Evolutionary conservation across 1,140 invertebrate species (phyloP), one percentile per base, ranked within the genome.

Genomic region (Drosophila watanabei): DNA sequence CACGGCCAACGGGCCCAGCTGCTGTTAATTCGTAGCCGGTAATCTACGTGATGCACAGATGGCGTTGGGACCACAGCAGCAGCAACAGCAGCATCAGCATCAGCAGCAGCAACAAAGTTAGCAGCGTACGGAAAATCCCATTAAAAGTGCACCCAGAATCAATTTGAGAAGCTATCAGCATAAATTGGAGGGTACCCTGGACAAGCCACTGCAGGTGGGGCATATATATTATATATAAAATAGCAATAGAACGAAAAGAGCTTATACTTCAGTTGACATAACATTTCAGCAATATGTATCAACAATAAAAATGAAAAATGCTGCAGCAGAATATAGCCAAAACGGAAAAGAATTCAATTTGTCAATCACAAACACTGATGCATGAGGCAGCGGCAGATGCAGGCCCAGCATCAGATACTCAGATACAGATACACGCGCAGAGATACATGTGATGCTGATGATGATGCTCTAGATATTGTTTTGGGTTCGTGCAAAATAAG

Each of bases 111-210:
- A 30, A 11, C 39, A 37, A 20, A 54, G 56, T 32, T 41, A 72
- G 59, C 52, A 46, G 48, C 58, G 51, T 64, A 73, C 70, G 56
- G 56, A 65, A 64, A 79, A 75, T 59, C 71, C 75, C 84, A 83
- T 82, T 77, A 69, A 75, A 68, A 73, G 45, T 61, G 49, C 62
- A 83, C 43, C 71, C 72, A 66, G 64, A 83, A 83, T 83, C 81
- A 76, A 84, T 84, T 81, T 65, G 14, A 62, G 75, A 69, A 65
- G 52, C 57, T 56, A 65, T 68, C 56, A 68, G 57, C 62, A 41
- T 60, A 66, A 66, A 66, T 39, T 66, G 37, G n/a, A n/a, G 54
- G 13, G 32, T 43, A 66, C 71, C 59, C 54, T 66, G 14, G 35
- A 28, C 28, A 30, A 13, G 6, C 9, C 41, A 28, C 0, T 10